Evolutionary conservation across 2,797 vertebrate genomes (phyloP).

Genomic region (Anas bernieri): DNA sequence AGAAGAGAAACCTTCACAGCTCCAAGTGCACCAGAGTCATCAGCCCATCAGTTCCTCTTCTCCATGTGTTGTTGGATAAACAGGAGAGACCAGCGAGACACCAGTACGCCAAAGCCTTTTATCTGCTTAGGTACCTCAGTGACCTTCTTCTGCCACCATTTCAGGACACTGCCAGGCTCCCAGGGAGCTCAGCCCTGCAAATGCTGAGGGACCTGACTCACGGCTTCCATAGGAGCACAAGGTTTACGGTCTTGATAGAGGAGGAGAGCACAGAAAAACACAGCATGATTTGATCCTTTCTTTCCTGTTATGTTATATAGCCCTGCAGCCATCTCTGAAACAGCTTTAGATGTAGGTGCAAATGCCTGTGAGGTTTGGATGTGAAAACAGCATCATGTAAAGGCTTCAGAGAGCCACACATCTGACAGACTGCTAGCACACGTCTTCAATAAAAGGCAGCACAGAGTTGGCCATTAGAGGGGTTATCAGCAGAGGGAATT

Average conservation of each 20-base stretch:
- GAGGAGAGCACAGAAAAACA: neutral
- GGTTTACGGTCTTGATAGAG: neutral
- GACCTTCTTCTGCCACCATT: neutral
- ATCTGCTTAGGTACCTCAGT: neutral
- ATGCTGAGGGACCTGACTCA: neutral
- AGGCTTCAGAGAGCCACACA: slow-evolving; percentile 3
- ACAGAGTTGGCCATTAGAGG: neutral
- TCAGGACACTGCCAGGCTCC: neutral
- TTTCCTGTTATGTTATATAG: neutral
- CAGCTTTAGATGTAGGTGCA: neutral
- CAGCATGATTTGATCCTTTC: neutral
- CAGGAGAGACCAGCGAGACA: neutral
- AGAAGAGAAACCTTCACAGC: neutral
- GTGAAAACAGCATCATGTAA: neutral
- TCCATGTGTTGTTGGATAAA: neutral
- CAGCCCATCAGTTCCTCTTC: neutral
- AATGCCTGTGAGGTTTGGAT: neutral
- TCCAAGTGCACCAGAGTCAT: neutral
- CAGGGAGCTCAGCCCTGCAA: neutral
- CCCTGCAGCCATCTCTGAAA: neutral
- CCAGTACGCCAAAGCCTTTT: neutral
- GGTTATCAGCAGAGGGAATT: slow-evolving; percentile 23
- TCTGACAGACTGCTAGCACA: neutral
- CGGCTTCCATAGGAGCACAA: neutral
- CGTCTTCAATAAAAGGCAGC: slow-evolving; percentile 36